These are phyloP conservation scores for Heliconius ismenius DNA, from an alignment of 2,888 invertebrate genomes.

Conservation along the genomic window DNA sequence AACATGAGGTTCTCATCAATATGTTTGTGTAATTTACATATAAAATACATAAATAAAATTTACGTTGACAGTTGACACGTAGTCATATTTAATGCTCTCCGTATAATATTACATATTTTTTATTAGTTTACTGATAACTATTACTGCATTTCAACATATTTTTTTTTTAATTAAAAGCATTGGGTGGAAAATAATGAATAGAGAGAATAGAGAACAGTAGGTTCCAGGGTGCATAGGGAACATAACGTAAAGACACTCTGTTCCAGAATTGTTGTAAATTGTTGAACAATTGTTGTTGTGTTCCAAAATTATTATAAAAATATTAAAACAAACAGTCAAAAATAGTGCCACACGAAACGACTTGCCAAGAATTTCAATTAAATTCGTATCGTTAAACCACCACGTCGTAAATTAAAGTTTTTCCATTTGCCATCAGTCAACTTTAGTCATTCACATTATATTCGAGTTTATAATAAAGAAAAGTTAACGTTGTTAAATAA, in stretches of 20 bases:
- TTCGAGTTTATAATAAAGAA: conserved; percentile 10
- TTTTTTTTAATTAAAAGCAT: too few relatives aligned
- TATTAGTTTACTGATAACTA: too few relatives aligned
- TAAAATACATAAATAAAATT: conserved; percentile 65
- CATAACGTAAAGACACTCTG: too few relatives aligned
- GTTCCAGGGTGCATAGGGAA: too few relatives aligned
- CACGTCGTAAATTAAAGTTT: conserved; percentile 50
- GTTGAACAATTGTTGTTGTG: too few relatives aligned
- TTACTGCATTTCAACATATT: too few relatives aligned
- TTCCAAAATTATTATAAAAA: too few relatives aligned
- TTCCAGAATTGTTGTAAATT: too few relatives aligned
- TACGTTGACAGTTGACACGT: conserved; percentile 55
- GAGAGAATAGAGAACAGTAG: too few relatives aligned
- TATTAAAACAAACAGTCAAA: background rate
- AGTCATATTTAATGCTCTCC: conserved; percentile 19
- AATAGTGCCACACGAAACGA: conserved; percentile 33
- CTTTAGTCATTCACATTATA: conserved; percentile 39
- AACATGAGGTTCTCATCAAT: conserved; percentile 61
- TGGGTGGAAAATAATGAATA: too few relatives aligned
- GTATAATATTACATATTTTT: background rate
- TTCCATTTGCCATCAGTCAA: conserved; percentile 36
- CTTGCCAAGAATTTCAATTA: conserved; percentile 57
- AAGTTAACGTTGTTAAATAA: background rate
- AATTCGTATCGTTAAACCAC: conserved; percentile 46
- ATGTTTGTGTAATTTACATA: conserved; percentile 63